Evolutionary conservation across 2,888 invertebrate genomes (phyloP).

Genomic region (Allophyes oxyacanthae): DNA sequence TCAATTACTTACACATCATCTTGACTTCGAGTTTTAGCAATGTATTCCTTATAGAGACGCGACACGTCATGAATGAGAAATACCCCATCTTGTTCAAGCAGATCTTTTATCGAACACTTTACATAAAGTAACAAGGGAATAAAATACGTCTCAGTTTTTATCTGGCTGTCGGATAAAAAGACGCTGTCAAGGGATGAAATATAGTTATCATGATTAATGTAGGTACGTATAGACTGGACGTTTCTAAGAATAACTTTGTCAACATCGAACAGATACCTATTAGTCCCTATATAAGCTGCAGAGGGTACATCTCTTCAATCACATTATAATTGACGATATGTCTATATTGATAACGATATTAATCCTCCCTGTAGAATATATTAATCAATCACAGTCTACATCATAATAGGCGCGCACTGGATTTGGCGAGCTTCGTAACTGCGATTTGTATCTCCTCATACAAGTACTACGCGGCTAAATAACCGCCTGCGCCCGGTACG

Average conservation of each 20-base stretch:
- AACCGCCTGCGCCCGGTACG: too few species aligned
- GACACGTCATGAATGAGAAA: constrained; percentile 18
- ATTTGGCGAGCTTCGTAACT: too few species aligned
- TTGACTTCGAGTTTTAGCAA: too few species aligned
- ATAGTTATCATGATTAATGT: constrained; percentile 46
- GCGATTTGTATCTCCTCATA: too few species aligned
- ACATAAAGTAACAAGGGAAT: constrained; percentile 43
- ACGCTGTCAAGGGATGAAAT: constrained; percentile 35
- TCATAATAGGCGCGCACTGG: too few species aligned
- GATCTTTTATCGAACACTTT: constrained; percentile 32
- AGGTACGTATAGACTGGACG: constrained; percentile 13
- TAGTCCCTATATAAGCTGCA: neutral
- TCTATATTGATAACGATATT: too few species aligned
- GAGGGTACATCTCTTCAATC: neutral
- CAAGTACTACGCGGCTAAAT: too few species aligned
- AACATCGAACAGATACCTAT: constrained; percentile 11
- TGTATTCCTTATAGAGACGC: constrained; percentile 4
- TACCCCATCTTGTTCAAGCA: constrained; percentile 36
- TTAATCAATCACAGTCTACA: too few species aligned
- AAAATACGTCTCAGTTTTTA: constrained; percentile 41
- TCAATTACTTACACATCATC: too few species aligned
- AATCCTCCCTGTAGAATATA: too few species aligned
- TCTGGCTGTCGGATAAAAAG: constrained; percentile 38
- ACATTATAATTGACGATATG: too few species aligned
- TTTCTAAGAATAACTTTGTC: constrained; percentile 30